Evolutionary conservation across 2,113 vertebrate species (phyloP), one percentile per base, ranked within the genome.

Genomic region (Mastomys coucha): DNA sequence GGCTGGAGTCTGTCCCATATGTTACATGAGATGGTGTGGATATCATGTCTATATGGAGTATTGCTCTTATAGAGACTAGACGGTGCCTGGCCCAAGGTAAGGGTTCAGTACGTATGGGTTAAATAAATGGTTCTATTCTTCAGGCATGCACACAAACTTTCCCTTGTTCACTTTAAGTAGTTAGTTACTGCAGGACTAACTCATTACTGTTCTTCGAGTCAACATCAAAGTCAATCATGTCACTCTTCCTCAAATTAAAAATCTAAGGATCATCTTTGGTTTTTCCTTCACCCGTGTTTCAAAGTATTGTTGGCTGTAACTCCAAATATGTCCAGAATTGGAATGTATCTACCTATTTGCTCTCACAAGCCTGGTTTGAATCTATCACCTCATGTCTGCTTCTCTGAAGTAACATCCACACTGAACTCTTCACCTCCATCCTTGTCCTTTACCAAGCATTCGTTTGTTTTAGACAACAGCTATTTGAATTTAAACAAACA

Each of bases 181-280:
- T 45, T 91, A 7, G 65, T 56, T 73, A 73, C 51, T 65, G 94
- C 82, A 76, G 42, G 10, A 65, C 12, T 93, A 75, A 42, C 77
- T 89, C 7, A 19, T 95, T 51, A 42, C 33, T 75, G 65, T 87
- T 81, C 69, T 91, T 90, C 31, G 65, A 93, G 94, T 95, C 45
- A 72, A 10, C 75, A 80, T 86, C 14, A 36, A 92, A 80, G 26
- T 78, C 69, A 88, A 89, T 63, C 56, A 86, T 49, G 16, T n/a
- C 65, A 28, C 63, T 86, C 28, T 86, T 45, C 70, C 90, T 76
- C 60, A 88, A 92, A 63, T 69, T 28, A 67, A 93, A 95, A 42
- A 77, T 85, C 13, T 75, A 45, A 45, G 22, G 56, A 82, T 88
- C 26, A 5, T 87, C 85, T 85, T 94, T 56, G 56, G 78, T 90